These are phyloP conservation scores for Lottia scabra DNA, from an alignment of 2,888 invertebrate genomes.

Conservation along the genomic window DNA sequence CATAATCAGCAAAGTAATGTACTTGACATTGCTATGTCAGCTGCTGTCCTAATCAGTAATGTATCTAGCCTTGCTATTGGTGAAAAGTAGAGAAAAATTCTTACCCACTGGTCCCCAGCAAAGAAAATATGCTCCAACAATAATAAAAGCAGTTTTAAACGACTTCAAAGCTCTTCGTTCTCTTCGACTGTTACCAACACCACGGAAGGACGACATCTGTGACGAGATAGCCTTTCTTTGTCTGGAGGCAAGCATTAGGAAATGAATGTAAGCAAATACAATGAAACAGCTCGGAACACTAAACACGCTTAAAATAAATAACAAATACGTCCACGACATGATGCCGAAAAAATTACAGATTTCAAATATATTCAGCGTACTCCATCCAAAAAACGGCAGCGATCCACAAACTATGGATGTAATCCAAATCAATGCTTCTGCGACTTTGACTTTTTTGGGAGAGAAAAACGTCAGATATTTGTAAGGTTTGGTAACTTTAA, in stretches of 20 bases:
- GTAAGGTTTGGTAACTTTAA: constrained; percentile 28
- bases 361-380: constrained; percentile 19
- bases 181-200: constrained; percentile 9
- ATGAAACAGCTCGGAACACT: constrained; percentile 17
- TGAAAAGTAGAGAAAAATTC: not conserved
- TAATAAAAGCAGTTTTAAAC: constrained; percentile 22
- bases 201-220: not conserved
- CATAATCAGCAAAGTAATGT: too few species aligned
- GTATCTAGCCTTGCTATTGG: too few species aligned
- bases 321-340: constrained; percentile 10
- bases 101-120: constrained; percentile 27
- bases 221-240: not conserved
- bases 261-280: constrained; percentile 17
- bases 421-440: constrained; percentile 16
- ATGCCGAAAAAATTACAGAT: constrained; percentile 30
- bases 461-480: constrained; percentile 20
- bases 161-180: constrained; percentile 2
- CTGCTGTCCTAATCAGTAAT: too few species aligned
- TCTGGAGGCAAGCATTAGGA: constrained; percentile 8
- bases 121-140: constrained; percentile 27
- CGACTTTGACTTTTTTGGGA: constrained; percentile 6
- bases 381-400: constrained; percentile 33
- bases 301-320: constrained; percentile 11
- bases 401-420: constrained; percentile 17
- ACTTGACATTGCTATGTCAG: too few species aligned